Conservation (phyloP, 1,140 invertebrate genomes). For the Drosophila paulistorum region DNA sequence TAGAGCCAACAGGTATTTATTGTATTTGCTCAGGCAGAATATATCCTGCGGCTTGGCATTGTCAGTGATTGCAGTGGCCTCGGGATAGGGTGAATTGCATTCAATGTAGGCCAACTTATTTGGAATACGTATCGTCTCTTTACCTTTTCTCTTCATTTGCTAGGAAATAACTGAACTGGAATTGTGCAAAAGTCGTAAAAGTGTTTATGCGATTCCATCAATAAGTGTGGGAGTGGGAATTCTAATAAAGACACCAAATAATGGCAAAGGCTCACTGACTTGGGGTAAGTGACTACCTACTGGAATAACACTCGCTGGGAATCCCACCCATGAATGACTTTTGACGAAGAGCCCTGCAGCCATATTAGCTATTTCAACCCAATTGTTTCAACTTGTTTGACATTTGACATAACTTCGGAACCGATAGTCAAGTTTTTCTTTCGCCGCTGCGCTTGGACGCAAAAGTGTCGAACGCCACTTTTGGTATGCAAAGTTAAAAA, state of each 20-base stretch:
- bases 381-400: no score
- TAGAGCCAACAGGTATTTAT: slow-evolving; percentile 76
- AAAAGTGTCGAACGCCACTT: no score
- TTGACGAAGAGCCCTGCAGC: background rate
- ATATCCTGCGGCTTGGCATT: slow-evolving; percentile 78
- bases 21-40: slow-evolving; percentile 76
- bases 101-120: slow-evolving; percentile 50
- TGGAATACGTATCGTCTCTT: background rate
- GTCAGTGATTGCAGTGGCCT: slow-evolving; percentile 52
- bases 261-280: background rate
- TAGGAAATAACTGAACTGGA: slow-evolving; percentile 54
- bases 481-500: no score
- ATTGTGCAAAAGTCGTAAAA: slow-evolving; percentile 61
- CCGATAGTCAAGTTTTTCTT: no score
- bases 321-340: background rate
- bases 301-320: background rate
- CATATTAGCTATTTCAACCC: background rate
- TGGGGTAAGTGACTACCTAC: background rate
- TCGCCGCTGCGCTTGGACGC: no score
- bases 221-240: slow-evolving; percentile 51
- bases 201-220: slow-evolving; percentile 39
- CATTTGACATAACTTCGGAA: no score
- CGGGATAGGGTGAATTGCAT: slow-evolving; percentile 15
- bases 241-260: slow-evolving; percentile 57
- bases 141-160: slow-evolving; percentile 7